Evolutionary conservation across 2,797 vertebrate genomes (phyloP).

Genomic region (Liasis olivaceus): DNA sequence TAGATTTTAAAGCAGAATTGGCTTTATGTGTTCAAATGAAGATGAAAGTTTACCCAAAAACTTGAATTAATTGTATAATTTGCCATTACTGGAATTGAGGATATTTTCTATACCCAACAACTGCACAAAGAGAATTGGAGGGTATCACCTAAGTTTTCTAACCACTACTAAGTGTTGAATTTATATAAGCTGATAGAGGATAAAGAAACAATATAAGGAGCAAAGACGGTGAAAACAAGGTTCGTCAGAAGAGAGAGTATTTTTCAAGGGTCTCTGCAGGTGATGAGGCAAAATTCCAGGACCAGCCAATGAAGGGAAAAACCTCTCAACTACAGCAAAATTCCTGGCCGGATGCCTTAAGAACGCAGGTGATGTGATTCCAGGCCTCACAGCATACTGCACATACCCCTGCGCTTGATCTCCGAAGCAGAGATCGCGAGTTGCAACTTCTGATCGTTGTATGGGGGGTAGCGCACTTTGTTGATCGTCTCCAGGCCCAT

Average conservation of each 20-base stretch:
- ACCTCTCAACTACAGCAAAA: background rate
- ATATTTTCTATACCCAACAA: background rate
- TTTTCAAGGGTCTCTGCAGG: background rate
- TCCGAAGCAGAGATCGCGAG: conserved; percentile 72
- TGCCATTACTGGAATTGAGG: no score
- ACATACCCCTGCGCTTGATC: conserved; percentile 60
- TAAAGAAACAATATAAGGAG: background rate
- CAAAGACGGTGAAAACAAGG: background rate
- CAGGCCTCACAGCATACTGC: conserved; percentile 79
- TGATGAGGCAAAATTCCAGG: no score
- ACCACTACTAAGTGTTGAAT: background rate
- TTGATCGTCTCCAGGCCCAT: conserved; percentile 81
- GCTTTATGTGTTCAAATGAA: background rate
- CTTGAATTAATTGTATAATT: no score
- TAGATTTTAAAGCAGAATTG: background rate
- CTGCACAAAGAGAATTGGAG: background rate
- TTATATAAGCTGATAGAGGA: background rate
- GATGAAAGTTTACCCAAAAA: background rate
- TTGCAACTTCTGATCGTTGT: conserved; percentile 68
- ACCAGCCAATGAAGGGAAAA: background rate
- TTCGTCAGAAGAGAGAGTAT: background rate
- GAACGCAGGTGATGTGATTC: background rate
- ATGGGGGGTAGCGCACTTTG: conserved; percentile 83
- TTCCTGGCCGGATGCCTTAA: background rate
- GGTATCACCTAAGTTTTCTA: background rate